Evolutionary conservation across 2,888 invertebrate species (phyloP), one percentile per base, ranked within the genome.

Genomic region (Chironomus riparius): DNA sequence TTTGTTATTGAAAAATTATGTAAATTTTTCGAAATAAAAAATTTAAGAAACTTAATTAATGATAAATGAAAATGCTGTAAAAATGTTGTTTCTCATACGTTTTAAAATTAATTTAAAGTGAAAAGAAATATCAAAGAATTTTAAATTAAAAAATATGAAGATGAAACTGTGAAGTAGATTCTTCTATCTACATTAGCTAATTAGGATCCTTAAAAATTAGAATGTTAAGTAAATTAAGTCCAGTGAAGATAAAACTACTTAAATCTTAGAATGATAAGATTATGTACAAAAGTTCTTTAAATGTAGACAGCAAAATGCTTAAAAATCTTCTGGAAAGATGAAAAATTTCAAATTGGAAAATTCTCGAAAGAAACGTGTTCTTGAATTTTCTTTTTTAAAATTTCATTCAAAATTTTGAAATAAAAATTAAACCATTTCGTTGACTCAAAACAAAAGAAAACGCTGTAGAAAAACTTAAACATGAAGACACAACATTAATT

Each of bases 41-140:
- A 38, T 38, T 38, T 38, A 15, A 56, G 18, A 56, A 56, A 15
- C 56, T 56, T 56, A 56, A 15, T 56, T 56, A 56, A 18, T 56
- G n/a, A 18, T 56, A 56, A 56, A 74, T 62, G 18, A 74, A 56
- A 48, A 56, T 28, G 61, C n/a, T 47, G 47, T 65, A 62, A 74
- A 73, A 65, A 68, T 48, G 74, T 73, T 73, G 47, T 73, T 73
- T 73, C 72, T 65, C 65, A 28, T 22, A 68, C 28, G 15, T 56
- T 56, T 56, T 18, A 56, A 68, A 68, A 68, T 5, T 15, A 15
- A 10, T 15, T 10, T 38, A 13, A 68, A 13, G n/a, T 13, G 28
- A 68, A 73, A 18, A 22, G 18, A 65, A 62, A 74, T 68, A 74
- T 74, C 74, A 74, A 74, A 74, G 74, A 74, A 74, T 28, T 38